phyloP scores from a whole-genome alignment of 2,888 invertebrate genomes.

The Patella caerulea region DNA sequence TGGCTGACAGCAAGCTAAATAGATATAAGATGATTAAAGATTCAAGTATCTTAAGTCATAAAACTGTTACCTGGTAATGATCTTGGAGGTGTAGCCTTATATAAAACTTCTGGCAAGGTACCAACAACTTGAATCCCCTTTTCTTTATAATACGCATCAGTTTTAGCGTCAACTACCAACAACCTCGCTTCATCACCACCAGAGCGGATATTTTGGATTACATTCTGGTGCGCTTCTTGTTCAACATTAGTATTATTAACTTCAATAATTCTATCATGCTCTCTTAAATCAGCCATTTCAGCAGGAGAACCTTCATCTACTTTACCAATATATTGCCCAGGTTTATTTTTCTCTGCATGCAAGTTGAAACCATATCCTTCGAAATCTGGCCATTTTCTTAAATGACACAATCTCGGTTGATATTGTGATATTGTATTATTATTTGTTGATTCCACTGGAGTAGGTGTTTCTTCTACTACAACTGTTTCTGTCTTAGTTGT shows the following conservation, averaged over 20 bases:
- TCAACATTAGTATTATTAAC: conserved; percentile 93
- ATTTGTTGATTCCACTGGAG: not conserved
- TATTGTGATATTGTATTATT: not conserved
- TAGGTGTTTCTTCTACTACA: not conserved
- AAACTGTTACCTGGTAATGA: not conserved
- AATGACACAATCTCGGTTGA: conserved; percentile 83
- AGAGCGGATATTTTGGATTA: conserved; percentile 92
- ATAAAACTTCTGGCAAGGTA: conserved; percentile 43
- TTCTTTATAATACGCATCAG: conserved; percentile 81
- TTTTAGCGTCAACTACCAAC: conserved; percentile 85
- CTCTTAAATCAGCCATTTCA: conserved; percentile 77
- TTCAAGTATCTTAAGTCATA: no score
- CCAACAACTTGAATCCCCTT: conserved; percentile 70
- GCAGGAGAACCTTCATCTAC: conserved; percentile 80
- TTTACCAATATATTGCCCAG: conserved; percentile 95
- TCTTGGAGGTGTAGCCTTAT: not conserved
- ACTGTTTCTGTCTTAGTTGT: not conserved
- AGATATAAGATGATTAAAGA: no score
- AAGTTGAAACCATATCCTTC: conserved; percentile 99
- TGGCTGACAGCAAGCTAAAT: no score
- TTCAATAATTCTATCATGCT: conserved; percentile 84
- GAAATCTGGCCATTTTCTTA: conserved; percentile 86
- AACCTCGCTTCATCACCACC: conserved; percentile 86
- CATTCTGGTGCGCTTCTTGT: conserved; percentile 89
- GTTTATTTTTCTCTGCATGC: conserved; percentile 95